phyloP scores from a whole-genome alignment of 2,888 invertebrate genomes.

The Sinotaia quadrata region DNA sequence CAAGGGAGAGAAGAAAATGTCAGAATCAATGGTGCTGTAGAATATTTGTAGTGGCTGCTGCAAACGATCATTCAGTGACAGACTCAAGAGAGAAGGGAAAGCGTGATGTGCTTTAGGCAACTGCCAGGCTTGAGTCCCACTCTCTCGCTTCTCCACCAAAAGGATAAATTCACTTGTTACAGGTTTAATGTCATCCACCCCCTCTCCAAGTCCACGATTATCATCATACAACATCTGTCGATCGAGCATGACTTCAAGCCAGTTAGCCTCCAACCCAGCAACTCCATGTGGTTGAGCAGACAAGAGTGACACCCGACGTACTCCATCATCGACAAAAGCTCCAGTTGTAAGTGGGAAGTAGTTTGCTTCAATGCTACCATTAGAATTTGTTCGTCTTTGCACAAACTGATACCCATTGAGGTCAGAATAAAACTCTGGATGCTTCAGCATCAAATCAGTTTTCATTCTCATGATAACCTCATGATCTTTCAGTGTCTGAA shows the following conservation, averaged over 20 bases:
- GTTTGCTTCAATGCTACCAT: constrained; percentile 63
- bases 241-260: constrained; percentile 70
- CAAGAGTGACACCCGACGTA: constrained; percentile 59
- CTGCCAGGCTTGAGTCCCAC: background rate
- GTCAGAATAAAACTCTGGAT: constrained; percentile 64
- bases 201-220: constrained; percentile 65
- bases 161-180: constrained; percentile 58
- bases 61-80: constrained; percentile 47
- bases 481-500: constrained; percentile 54
- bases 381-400: constrained; percentile 54
- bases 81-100: constrained; percentile 52
- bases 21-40: constrained; percentile 49
- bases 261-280: constrained; percentile 58
- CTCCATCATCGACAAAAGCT: constrained; percentile 62
- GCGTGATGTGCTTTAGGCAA: constrained; percentile 29
- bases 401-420: constrained; percentile 69
- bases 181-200: constrained; percentile 63
- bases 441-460: constrained; percentile 50
- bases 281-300: constrained; percentile 68
- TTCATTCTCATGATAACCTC: constrained; percentile 67
- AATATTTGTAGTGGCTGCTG: constrained; percentile 52
- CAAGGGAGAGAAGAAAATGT: constrained; percentile 45
- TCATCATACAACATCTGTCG: constrained; percentile 67
- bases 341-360: constrained; percentile 69
- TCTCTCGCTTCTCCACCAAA: constrained; percentile 53